phyloP scores from a whole-genome alignment of 2,797 vertebrate species.

The Fundulus diaphanus region DNA sequence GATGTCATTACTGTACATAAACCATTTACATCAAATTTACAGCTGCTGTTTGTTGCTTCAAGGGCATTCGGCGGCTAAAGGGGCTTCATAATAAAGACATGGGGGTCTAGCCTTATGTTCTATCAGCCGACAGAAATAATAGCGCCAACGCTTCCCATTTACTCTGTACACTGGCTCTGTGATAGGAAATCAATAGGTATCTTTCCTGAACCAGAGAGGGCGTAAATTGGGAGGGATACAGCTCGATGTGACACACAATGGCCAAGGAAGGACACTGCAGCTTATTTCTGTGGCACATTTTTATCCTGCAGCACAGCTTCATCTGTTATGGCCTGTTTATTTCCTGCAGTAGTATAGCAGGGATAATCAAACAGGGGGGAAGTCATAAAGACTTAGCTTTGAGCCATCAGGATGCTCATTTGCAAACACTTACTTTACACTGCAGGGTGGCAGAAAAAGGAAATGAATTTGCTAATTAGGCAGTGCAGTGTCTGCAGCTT shows the following conservation, averaged over 20 bases:
- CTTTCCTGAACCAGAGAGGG: constrained; percentile 66
- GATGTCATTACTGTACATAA: constrained; percentile 37
- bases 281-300: constrained; percentile 45
- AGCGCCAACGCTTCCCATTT: constrained; percentile 75
- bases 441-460: constrained; percentile 22
- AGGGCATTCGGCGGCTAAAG: constrained; percentile 18
- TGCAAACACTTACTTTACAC: constrained; percentile 26
- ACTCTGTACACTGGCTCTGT: constrained; percentile 64
- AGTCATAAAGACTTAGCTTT: constrained; percentile 42
- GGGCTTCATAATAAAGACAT: constrained; percentile 57
- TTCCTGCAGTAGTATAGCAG: constrained; percentile 46
- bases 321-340: constrained; percentile 39
- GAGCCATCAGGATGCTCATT: constrained; percentile 35
- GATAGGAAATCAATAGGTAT: constrained; percentile 80
- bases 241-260: constrained; percentile 61
- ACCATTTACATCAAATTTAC: constrained; percentile 50
- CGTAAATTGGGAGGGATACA: constrained; percentile 65
- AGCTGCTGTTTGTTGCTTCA: constrained; percentile 21
- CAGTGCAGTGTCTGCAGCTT: constrained; percentile 12
- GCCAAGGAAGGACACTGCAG: constrained; percentile 54
- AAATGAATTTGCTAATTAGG: constrained; percentile 33
- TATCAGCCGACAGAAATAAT: constrained; percentile 68
- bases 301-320: constrained; percentile 46
- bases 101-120: constrained; percentile 55
- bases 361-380: constrained; percentile 49